These are phyloP conservation scores for Rhinella marina DNA, from an alignment of 2,797 vertebrate genomes.

Conservation along the genomic window DNA sequence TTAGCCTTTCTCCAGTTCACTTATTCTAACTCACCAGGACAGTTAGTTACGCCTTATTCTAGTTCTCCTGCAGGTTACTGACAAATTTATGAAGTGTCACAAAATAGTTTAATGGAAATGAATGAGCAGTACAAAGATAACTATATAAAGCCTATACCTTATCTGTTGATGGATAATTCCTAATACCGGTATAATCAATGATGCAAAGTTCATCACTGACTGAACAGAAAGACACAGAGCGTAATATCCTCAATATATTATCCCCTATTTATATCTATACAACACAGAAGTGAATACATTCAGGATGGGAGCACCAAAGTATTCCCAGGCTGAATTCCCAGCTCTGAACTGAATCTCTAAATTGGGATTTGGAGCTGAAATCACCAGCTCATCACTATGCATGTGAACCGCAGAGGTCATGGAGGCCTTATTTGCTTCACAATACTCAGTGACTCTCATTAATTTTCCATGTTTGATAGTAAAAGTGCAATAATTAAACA, in stretches of 20 bases:
- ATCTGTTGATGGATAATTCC: too few relatives aligned
- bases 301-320: not conserved
- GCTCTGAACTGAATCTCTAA: slow-evolving; percentile 3
- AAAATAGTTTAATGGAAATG: not conserved
- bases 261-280: not conserved
- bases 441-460: slow-evolving; percentile 29
- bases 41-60: too few relatives aligned
- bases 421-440: slow-evolving; percentile 46
- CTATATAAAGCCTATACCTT: too few relatives aligned
- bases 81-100: not conserved
- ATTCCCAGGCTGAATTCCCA: not conserved
- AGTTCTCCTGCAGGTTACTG: not conserved
- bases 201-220: too few relatives aligned
- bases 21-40: too few relatives aligned
- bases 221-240: too few relatives aligned
- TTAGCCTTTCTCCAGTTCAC: too few relatives aligned
- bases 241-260: not conserved
- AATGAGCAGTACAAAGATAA: too few relatives aligned
- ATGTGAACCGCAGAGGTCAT: slow-evolving; percentile 43
- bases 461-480: slow-evolving; percentile 38
- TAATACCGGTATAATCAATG: too few relatives aligned
- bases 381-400: slow-evolving; percentile 32
- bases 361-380: slow-evolving; percentile 22
- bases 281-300: not conserved
- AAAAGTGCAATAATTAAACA: slow-evolving; percentile 41